Evolutionary conservation across 2,888 invertebrate species (phyloP).

Genomic region (Caenorhabditis sinica): DNA sequence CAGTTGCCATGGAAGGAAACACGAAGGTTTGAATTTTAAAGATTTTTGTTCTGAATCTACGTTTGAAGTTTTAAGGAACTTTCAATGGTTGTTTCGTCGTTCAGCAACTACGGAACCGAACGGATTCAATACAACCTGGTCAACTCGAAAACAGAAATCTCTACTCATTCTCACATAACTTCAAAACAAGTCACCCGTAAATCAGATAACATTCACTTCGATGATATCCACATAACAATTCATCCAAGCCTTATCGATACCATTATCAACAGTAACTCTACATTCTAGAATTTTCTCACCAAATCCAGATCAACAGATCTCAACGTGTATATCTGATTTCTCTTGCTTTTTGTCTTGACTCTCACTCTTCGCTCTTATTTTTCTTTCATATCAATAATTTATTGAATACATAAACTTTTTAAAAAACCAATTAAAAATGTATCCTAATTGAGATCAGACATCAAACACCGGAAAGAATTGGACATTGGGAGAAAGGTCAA

Average conservation of each 20-base stretch:
- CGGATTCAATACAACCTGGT: constrained; percentile 37
- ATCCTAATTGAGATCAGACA: constrained; percentile 33
- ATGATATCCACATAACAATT: constrained; percentile 45
- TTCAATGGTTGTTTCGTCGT: constrained; percentile 35
- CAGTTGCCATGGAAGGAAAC: not conserved
- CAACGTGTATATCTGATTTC: constrained; percentile 35
- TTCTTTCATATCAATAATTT: constrained; percentile 47
- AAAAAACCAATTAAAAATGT: not conserved
- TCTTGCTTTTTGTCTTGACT: constrained; percentile 17
- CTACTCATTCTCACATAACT: constrained; percentile 7
- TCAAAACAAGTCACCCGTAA: constrained; percentile 4
- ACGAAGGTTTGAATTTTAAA: constrained; percentile 10
- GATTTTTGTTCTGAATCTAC: not conserved
- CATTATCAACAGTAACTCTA: constrained; percentile 32
- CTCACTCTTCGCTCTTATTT: constrained; percentile 6
- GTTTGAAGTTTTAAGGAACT: constrained; percentile 21
- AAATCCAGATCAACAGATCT: constrained; percentile 1
- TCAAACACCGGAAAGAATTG: constrained; percentile 13
- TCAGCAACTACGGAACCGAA: constrained; percentile 58
- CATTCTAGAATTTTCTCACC: constrained; percentile 2
- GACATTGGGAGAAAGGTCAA: constrained; percentile 22
- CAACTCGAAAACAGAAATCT: not conserved
- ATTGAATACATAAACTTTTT: constrained; percentile 29
- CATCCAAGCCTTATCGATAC: constrained; percentile 1
- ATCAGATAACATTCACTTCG: constrained; percentile 42